Base-by-base conservation (phyloP, 2,888 invertebrate genomes). In the Mylabris sibirica region DNA sequence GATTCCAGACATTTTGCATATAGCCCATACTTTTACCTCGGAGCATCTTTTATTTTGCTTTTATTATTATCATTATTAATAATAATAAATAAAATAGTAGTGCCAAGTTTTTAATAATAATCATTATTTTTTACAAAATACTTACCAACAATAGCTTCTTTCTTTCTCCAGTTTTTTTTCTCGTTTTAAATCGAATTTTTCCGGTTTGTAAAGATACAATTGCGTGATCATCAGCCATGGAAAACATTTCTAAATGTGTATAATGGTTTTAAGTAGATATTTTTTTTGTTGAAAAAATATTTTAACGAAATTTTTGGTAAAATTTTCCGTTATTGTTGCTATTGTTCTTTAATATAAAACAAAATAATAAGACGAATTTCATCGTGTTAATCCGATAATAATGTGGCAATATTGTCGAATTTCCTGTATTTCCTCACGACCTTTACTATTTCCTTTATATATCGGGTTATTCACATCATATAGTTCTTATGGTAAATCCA, bases 1-100 rank as follows among this genome's bases (percentile, higher is more conserved):
- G 77, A 79, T 80, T 80, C 77, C 79, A 75, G 70, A 70, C 74
- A 71, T 75, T 30, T 72, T 73, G 70, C 71, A 71, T 71, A 60
- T 71, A 60, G 44, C 63, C 63, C 69, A 62, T 62, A 63, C 62
- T 64, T 63, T 64, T 41, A 41, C 20, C 49, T 49, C 20, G 8
- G 6, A 30, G 30, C 30, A 8, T 30, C 30, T 30, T 30, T 30
- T 30, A 4, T 6, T 30, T 30, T 30, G 30, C 17, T 44, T 6
- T 12, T 14, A 5, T 44, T 6, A 9, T 49, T 20, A 9, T 49
- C n/a, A 8, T 20, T 20, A 11, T 20, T 49, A 49, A 53, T 65
- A 63, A 59, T 30, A n/a, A n/a, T n/a, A n/a, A n/a, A n/a, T n/a
- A n/a, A n/a, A n/a, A n/a, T n/a, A n/a, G n/a, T n/a, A 66, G 35